Evolutionary conservation across 23 tunicate species (phyloP).

Genomic region (Ciona savignyi): DNA sequence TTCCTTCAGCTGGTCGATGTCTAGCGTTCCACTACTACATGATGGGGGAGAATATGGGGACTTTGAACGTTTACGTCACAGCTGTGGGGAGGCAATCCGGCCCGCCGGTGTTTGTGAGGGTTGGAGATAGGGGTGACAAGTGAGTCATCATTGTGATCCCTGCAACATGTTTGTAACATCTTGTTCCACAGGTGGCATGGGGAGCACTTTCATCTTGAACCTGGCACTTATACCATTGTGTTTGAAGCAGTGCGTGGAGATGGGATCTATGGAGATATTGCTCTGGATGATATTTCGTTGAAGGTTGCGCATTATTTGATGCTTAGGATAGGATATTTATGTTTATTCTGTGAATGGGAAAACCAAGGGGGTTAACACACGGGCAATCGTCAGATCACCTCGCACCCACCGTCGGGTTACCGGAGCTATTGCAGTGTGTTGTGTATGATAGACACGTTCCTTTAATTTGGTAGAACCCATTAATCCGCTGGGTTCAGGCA

Average conservation of each 20-base stretch:
- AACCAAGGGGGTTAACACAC: too few species aligned
- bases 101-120: conserved; percentile 11
- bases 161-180: not conserved
- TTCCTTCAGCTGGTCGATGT: conserved; percentile 56
- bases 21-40: conserved; percentile 71
- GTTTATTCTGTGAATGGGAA: too few species aligned
- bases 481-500: too few species aligned
- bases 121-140: conserved; percentile 33
- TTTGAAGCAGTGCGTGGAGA: conserved; percentile 76
- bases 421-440: too few species aligned
- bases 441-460: too few species aligned
- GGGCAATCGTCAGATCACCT: too few species aligned
- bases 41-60: conserved; percentile 81
- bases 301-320: too few species aligned
- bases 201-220: conserved; percentile 7
- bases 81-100: not conserved
- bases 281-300: conserved; percentile 76
- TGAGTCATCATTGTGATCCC: too few species aligned
- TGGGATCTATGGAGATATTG: conserved; percentile 75
- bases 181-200: conserved; percentile 56
- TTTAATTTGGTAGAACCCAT: too few species aligned
- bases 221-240: conserved; percentile 44
- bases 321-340: too few species aligned
- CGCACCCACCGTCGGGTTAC: too few species aligned
- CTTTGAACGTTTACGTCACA: conserved; percentile 36